Percentiles rank a stretch among this genome's conserved stretches.
Conservation (phyloP, 2,797 vertebrate genomes). For the Aotus griseimembra region DNA sequence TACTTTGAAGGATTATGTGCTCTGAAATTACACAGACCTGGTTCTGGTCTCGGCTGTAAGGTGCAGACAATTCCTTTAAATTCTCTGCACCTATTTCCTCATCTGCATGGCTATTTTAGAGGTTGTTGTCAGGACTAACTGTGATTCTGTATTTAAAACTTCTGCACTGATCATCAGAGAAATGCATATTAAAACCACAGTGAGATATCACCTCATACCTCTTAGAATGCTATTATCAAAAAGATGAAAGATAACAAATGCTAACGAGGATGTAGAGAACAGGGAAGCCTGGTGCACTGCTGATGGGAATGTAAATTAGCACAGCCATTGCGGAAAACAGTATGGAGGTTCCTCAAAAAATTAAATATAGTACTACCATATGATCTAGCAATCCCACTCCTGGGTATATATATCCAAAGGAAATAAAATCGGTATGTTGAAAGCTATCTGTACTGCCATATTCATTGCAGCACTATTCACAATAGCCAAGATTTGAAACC, state of each 20-base stretch:
- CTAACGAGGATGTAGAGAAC: neutral
- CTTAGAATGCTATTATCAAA: neutral
- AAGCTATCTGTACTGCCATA: neutral
- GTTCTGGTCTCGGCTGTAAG: neutral
- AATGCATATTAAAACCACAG: neutral
- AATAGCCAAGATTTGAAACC: neutral
- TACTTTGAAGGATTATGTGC: neutral
- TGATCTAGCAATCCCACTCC: neutral
- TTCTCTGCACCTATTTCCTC: neutral
- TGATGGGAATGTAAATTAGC: neutral
- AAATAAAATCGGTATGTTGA: neutral
- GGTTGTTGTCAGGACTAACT: neutral
- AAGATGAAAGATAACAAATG: neutral
- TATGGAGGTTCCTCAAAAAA: neutral
- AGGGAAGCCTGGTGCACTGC: neutral
- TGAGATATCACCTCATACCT: neutral
- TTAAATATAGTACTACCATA: neutral
- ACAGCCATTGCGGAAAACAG: neutral
- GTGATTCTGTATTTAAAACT: neutral
- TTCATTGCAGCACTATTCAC: neutral
- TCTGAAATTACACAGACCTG: neutral
- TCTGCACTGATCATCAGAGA: neutral
- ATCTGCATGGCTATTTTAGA: neutral
- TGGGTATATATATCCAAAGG: neutral
- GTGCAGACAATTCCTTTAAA: neutral